Base-by-base conservation (phyloP, 2,888 invertebrate species). In the Tipula vernalis region DNA sequence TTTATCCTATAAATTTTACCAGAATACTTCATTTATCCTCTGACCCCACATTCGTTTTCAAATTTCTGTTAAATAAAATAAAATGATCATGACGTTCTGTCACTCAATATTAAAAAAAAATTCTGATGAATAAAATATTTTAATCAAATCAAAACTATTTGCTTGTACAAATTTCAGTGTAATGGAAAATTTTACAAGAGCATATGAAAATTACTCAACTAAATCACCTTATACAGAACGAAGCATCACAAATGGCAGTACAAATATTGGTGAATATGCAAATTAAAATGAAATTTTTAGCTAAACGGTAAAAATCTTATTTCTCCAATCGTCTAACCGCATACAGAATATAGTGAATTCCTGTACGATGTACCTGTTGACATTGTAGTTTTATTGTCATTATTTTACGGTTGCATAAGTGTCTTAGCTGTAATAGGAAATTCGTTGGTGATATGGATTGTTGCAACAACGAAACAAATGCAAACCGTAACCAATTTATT, bases 401-500 rank as follows among this genome's bases (percentile, higher is more conserved):
- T 96, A 88, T 94, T 96, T 89, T 97, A 97, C 90, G 97, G 97
- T 0, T 94, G 95, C 51, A 96, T 97, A 90, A 96, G 96, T 28
- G 93, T 97, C 39, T 91, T 96, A 88, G 96, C 97, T 0, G 95
- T 97, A 57, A 93, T 96, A 6, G 97, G 97, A 0, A 97, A 97
- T 91, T 94, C 94, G 39, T 93, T 96, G n/a, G 97, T 97, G 18
- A 96, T 97, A 91, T 95, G 96, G 95, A 95, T 97, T 87, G 96
- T 97, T 36, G 94, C 95, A 51, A 96, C 96, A 13, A 96, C 95
- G 87, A 92, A 94, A 44, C 93, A 95, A 88, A 96, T 96, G 96
- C 94, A 96, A 89, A 96, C 95, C 88, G 96, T 95, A 88, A 97
- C 97, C 84, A 97, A 97, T 91, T 95, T 95, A 91, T 97, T 96